phyloP scores from a whole-genome alignment of 1,140 invertebrate species.

The Sogatella furcifera region DNA sequence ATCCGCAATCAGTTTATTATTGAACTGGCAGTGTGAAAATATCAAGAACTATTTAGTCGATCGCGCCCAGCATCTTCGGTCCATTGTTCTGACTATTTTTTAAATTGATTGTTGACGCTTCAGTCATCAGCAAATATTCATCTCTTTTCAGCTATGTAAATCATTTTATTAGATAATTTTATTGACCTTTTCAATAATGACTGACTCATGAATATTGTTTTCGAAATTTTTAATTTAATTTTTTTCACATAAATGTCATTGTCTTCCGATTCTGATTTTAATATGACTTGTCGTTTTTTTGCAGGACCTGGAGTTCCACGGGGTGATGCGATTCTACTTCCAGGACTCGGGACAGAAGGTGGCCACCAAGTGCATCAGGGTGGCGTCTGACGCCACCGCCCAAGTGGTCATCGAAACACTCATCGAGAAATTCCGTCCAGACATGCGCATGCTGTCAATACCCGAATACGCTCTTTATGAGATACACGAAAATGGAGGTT shows the following conservation, averaged over 20 bases:
- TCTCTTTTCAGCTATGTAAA: too few relatives aligned
- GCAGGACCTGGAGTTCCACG: slow-evolving; percentile 95
- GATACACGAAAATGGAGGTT: slow-evolving; percentile 88
- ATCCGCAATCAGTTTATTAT: background rate
- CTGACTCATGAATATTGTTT: too few relatives aligned
- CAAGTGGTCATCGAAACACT: slow-evolving; percentile 91
- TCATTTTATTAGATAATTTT: too few relatives aligned
- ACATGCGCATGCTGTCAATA: slow-evolving; percentile 95
- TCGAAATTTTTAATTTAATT: too few relatives aligned
- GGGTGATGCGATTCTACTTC: slow-evolving; percentile 98
- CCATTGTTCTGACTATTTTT: too few relatives aligned
- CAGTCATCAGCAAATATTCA: too few relatives aligned
- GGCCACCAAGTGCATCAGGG: slow-evolving; percentile 97
- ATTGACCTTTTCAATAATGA: too few relatives aligned
- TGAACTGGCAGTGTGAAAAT: background rate
- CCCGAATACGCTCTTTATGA: slow-evolving; percentile 95
- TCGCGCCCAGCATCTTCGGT: too few relatives aligned
- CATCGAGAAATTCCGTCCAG: slow-evolving; percentile 98
- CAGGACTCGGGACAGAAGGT: slow-evolving; percentile 96
- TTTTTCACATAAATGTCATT: too few relatives aligned
- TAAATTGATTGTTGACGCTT: too few relatives aligned
- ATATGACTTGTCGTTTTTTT: slow-evolving; percentile 29
- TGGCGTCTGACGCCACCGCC: slow-evolving; percentile 89
- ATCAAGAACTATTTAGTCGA: too few relatives aligned
- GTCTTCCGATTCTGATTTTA: too few relatives aligned